Base-by-base conservation (phyloP, 2,113 vertebrate genomes). In the Bolborhynchus lineola region DNA sequence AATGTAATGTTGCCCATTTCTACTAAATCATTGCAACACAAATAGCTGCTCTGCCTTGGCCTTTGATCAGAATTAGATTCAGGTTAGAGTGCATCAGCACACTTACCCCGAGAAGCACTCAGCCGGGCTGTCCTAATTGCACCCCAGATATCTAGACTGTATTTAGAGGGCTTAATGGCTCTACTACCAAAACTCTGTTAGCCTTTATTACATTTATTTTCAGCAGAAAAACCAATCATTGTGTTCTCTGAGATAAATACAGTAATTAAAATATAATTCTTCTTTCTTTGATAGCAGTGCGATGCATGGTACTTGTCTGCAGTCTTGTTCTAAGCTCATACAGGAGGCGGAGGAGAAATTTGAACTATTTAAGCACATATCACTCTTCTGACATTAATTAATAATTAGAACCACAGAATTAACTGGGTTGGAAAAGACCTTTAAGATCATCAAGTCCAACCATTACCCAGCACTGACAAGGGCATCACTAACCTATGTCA, bases 221-320 rank as follows among this genome's bases (percentile, higher is more conserved):
- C 81, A 75, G 63, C 90, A 87, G 86, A 95, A 97, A 78, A 95
- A 91, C 50, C 82, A 96, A 90, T 90, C 24, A 14, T 76, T 71
- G 37, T 68, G 46, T 92, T 94, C 76, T 84, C 47, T 33, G 71
- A 57, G 92, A 94, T 93, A 81, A 92, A 89, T 90, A 86, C 64
- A 92, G 60, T 93, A 97, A 95, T 97, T 97, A 98, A 97, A 92
- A 95, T 49, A 79, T 91, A 96, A 96, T 87, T 94, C 88, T 92
- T 93, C 77, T 84, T 80, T 79, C 77, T 92, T 96, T 96, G 94
- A 97, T 92, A 94, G 76, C 65, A 84, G 2, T 3, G 18, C 3
- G 9, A 52, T 82, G 16, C 35, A 29, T 17, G 21, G 44, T 85
- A 37, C 69, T 87, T 31, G 26, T 63, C 72, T 55, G 17, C 7